These are phyloP conservation scores for Neosalanx taihuensis DNA, from an alignment of 2,797 vertebrate species.

Conservation along the genomic window DNA sequence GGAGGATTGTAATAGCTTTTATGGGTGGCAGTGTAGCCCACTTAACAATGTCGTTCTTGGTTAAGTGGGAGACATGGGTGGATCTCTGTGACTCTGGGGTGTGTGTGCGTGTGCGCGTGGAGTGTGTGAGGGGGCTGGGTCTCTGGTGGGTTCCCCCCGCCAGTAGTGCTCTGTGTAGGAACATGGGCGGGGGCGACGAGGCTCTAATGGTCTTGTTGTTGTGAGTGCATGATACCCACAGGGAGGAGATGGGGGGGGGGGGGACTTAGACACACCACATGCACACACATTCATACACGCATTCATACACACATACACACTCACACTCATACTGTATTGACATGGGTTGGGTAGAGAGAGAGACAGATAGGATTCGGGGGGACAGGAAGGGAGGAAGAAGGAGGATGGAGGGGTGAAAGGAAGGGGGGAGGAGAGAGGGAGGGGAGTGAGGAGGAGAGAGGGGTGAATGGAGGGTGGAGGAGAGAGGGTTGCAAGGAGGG, in stretches of 20 bases:
- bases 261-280: too few relatives aligned
- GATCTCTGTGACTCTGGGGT: constrained; percentile 49
- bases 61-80: constrained; percentile 55
- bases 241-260: constrained; percentile 49
- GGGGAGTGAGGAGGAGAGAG: neutral
- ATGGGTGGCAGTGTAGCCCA: constrained; percentile 65
- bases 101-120: constrained; percentile 26
- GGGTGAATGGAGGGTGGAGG: constrained; percentile 27
- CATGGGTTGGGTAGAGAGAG: too few relatives aligned
- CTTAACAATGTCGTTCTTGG: constrained; percentile 68
- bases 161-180: constrained; percentile 48
- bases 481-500: neutral
- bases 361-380: too few relatives aligned
- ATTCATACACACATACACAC: too few relatives aligned
- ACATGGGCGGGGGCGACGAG: constrained; percentile 37
- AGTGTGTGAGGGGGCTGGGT: constrained; percentile 38
- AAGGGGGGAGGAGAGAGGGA: neutral
- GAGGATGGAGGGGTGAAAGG: constrained; percentile 9
- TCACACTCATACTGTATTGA: too few relatives aligned
- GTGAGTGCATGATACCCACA: constrained; percentile 57
- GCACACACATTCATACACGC: neutral
- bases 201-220: constrained; percentile 66
- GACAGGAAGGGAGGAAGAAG: neutral
- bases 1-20: constrained; percentile 73
- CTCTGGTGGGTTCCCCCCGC: too few relatives aligned